Conservation (phyloP, 2,797 vertebrate genomes). For the Graptemys geographica region DNA sequence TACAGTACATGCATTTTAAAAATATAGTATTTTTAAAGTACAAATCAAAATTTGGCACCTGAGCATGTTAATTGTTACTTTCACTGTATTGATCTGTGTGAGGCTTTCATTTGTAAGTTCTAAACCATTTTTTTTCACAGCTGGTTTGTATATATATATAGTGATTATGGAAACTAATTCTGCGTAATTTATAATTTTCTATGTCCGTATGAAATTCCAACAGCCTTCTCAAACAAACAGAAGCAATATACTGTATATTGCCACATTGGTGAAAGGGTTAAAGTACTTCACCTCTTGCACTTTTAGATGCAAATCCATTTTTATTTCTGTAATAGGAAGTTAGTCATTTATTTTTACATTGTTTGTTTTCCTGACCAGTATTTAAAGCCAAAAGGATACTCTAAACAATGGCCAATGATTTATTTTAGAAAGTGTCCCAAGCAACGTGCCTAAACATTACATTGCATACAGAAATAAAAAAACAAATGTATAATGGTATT, state of each 20-base stretch:
- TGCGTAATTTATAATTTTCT: slow-evolving; percentile 90
- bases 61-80: slow-evolving; percentile 81
- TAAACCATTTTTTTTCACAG: slow-evolving; percentile 81
- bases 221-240: slow-evolving; percentile 83
- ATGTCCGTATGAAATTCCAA: slow-evolving; percentile 82
- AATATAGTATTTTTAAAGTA: slow-evolving; percentile 68
- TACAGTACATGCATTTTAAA: slow-evolving; percentile 69
- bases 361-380: slow-evolving; percentile 85
- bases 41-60: slow-evolving; percentile 73
- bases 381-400: slow-evolving; percentile 86
- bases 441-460: slow-evolving; percentile 85
- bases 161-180: slow-evolving; percentile 88
- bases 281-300: slow-evolving; percentile 81
- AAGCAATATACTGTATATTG: slow-evolving; percentile 84
- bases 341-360: slow-evolving; percentile 83
- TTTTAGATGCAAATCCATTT: slow-evolving; percentile 83
- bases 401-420: slow-evolving; percentile 82
- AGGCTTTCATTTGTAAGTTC: slow-evolving; percentile 82
- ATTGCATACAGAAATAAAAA: slow-evolving; percentile 84
- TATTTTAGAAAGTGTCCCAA: slow-evolving; percentile 83
- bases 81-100: slow-evolving; percentile 81
- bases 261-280: slow-evolving; percentile 82
- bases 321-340: slow-evolving; percentile 83
- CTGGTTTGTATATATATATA: slow-evolving; percentile 86
- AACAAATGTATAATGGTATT: slow-evolving; percentile 64